Base-by-base conservation (phyloP, 1,140 invertebrate species). In the Rhizoglyphus robini region DNA sequence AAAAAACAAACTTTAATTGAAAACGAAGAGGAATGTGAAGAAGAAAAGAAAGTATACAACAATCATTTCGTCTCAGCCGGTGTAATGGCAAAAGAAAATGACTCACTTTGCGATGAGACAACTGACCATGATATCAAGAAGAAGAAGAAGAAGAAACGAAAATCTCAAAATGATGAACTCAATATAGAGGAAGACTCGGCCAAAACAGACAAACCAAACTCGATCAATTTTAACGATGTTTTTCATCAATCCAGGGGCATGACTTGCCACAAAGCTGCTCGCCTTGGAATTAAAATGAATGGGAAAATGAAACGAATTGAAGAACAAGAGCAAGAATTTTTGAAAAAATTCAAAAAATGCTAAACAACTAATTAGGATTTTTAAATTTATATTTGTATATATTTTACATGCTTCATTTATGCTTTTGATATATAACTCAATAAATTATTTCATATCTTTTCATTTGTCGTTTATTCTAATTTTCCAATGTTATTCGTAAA, bases 241-340 rank as follows among this genome's bases (percentile, higher is more conserved):
- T 65, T 38, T 65, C 4, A 15, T 1, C 38, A 62, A 58, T 18
- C 11, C 48, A n/a, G 46, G 2, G n/a, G 31, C 13, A 32, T 41
- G 27, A 65, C 64, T 5, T 62, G 51, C 25, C 64, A 65, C 31
- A 65, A 65, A 58, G 64, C 51, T 62, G 51, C 64, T 27, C 8
- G 64, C 29, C 20, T 59, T 32, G 64, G 64, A 18, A 36, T 63
- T 31, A 58, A 57, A 60, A 65, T 65, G 64, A 31, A 34, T 65
- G 64, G 51, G 15, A 65, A 65, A 41, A 27, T 65, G 30, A 57
- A 62, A 47, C 38, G 64, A 49, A 18, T 65, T 32, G 5, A 65
- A 30, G 64, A 65, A 64, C 64, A 65, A 20, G 64, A 65, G n/a
- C 3, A 18, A 11, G 59, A 57, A 41, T 65, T 36, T 62, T 63